Percentiles rank a stretch among this genome's conserved stretches.
These are phyloP conservation scores for Leptinotarsa haldemani DNA, from an alignment of 2,888 invertebrate species.

Conservation along the genomic window DNA sequence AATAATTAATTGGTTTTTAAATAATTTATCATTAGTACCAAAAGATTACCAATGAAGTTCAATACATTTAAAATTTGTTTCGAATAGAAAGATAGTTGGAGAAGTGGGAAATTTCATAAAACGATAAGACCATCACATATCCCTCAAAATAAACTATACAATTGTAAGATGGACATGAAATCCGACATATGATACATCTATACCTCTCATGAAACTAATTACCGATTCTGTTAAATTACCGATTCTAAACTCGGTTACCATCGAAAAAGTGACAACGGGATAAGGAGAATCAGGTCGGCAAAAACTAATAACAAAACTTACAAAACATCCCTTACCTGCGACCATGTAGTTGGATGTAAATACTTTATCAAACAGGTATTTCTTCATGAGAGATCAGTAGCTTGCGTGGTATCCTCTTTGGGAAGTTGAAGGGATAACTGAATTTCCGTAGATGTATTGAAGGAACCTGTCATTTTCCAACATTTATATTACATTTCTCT, in stretches of 20 bases:
- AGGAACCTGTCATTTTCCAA: too few relatives aligned
- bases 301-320: slow-evolving; percentile 10
- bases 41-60: too few relatives aligned
- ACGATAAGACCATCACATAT: too few relatives aligned
- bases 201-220: neutral
- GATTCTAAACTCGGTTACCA: neutral
- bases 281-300: neutral
- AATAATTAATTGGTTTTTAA: too few relatives aligned
- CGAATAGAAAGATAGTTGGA: too few relatives aligned
- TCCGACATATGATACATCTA: neutral
- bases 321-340: slow-evolving; percentile 25
- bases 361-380: slow-evolving; percentile 41
- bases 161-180: neutral
- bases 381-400: slow-evolving; percentile 34
- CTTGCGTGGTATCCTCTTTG: slow-evolving; percentile 12
- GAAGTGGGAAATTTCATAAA: too few relatives aligned
- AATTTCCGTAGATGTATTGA: neutral
- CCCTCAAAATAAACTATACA: neutral
- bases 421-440: neutral
- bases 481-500: too few relatives aligned
- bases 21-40: too few relatives aligned
- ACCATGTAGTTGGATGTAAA: slow-evolving; percentile 34
- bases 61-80: too few relatives aligned
- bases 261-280: slow-evolving; percentile 2
- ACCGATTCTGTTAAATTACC: neutral